A percentile compares a stretch with the other conserved stretches of the same genome.
phyloP scores from a whole-genome alignment of 1,140 invertebrate species.

The Charaxes varanes region DNA sequence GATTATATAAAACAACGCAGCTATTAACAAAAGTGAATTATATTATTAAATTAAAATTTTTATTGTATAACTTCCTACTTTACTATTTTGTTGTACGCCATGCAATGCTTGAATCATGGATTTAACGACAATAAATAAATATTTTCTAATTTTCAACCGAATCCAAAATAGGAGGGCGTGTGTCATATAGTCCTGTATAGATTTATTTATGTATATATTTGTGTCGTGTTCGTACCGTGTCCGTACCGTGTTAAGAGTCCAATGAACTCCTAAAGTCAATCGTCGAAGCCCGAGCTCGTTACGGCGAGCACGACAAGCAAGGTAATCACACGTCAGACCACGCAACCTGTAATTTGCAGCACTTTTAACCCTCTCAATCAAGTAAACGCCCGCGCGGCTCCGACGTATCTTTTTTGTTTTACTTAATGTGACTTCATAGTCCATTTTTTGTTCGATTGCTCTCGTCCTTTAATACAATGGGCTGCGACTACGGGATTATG shows the following conservation, averaged over 20 bases:
- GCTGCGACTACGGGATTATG: too few species aligned
- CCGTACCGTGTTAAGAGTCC: constrained; percentile 8
- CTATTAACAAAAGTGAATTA: too few species aligned
- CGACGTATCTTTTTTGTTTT: constrained; percentile 27
- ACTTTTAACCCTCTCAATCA: constrained; percentile 47
- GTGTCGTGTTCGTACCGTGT: constrained; percentile 8
- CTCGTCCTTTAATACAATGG: neutral
- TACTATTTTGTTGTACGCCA: too few species aligned
- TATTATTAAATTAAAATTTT: too few species aligned
- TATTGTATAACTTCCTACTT: too few species aligned
- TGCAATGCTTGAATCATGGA: too few species aligned
- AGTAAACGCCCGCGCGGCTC: constrained; percentile 28
- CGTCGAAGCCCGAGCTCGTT: constrained; percentile 25
- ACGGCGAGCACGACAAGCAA: constrained; percentile 27
- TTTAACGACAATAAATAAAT: too few species aligned
- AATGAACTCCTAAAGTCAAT: constrained; percentile 21
- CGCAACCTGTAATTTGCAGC: constrained; percentile 44
- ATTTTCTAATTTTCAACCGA: too few species aligned
- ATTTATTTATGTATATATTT: too few species aligned
- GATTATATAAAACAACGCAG: too few species aligned
- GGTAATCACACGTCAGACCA: constrained; percentile 34
- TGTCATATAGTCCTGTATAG: too few species aligned
- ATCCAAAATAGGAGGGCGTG: too few species aligned
- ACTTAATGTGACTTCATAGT: constrained; percentile 25
- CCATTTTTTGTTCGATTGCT: constrained; percentile 8